Evolutionary conservation across 2,113 vertebrate genomes (phyloP).

Genomic region (Dasyprocta punctata): DNA sequence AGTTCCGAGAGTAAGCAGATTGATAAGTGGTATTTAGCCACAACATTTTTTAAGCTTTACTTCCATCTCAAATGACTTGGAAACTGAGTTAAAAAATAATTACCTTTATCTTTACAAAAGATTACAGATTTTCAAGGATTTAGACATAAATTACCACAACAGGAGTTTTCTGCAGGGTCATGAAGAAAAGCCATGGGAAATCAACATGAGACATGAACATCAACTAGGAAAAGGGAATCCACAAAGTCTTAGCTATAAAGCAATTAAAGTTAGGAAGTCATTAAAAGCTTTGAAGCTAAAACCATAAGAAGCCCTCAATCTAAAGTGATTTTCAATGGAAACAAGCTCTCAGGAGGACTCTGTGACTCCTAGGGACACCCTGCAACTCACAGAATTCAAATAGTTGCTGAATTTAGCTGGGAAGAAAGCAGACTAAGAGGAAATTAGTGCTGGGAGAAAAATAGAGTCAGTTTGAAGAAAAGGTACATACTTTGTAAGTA

Average conservation of each 20-base stretch:
- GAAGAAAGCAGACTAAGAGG: slow-evolving; percentile 35
- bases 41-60: slow-evolving; percentile 18
- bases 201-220: background rate
- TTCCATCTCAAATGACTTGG: background rate
- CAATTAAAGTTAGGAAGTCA: slow-evolving; percentile 41
- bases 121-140: slow-evolving; percentile 48
- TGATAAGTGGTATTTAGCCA: background rate
- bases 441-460: background rate
- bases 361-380: background rate
- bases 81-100: slow-evolving; percentile 43
- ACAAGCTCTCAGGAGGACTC: slow-evolving; percentile 1
- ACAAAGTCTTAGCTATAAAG: slow-evolving; percentile 1
- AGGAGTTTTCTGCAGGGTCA: slow-evolving; percentile 15
- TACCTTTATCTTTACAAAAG: background rate
- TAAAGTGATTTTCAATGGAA: slow-evolving; percentile 8
- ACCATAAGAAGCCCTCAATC: background rate
- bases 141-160: slow-evolving; percentile 18
- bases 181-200: background rate
- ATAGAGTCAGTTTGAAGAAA: background rate
- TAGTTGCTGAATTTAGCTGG: background rate
- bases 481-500: background rate
- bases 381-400: background rate
- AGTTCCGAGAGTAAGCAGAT: background rate
- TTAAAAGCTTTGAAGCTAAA: slow-evolving; percentile 47
- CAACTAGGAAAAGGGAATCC: slow-evolving; percentile 22